phyloP scores from a whole-genome alignment of 1,140 invertebrate genomes.

The Akabosia matsudoensis region DNA sequence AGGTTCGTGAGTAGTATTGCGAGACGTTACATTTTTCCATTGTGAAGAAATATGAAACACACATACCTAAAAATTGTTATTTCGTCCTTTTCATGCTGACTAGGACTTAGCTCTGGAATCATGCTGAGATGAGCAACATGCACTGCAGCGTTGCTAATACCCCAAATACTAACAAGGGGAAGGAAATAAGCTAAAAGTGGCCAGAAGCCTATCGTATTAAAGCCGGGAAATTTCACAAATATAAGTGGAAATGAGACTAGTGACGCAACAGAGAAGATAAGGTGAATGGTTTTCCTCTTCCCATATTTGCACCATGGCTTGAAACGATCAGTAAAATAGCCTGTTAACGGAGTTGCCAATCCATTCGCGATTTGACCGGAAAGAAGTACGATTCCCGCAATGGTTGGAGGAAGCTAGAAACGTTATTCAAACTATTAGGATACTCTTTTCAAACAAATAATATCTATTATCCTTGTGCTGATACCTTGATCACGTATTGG shows the following conservation, averaged over 20 bases:
- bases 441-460: not conserved
- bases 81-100: not conserved
- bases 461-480: not conserved
- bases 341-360: slow-evolving; percentile 10
- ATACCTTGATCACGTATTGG: slow-evolving; percentile 14
- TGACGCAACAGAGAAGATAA: not conserved
- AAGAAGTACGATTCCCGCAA: slow-evolving; percentile 11
- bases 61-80: slow-evolving; percentile 24
- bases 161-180: slow-evolving; percentile 8
- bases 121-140: slow-evolving; percentile 20
- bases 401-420: not conserved
- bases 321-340: not conserved
- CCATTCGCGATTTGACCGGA: not conserved
- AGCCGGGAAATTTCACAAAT: slow-evolving; percentile 11
- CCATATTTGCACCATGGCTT: not conserved
- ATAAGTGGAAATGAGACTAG: not conserved
- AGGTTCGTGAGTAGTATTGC: too few species aligned
- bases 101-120: slow-evolving; percentile 16
- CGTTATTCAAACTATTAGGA: not conserved
- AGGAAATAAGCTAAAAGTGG: not conserved
- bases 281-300: slow-evolving; percentile 14
- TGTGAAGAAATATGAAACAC: not conserved
- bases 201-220: not conserved
- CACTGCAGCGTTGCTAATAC: not conserved
- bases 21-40: too few species aligned